phyloP scores from a whole-genome alignment of 2,113 vertebrate species.

The Loxodonta africana region DNA sequence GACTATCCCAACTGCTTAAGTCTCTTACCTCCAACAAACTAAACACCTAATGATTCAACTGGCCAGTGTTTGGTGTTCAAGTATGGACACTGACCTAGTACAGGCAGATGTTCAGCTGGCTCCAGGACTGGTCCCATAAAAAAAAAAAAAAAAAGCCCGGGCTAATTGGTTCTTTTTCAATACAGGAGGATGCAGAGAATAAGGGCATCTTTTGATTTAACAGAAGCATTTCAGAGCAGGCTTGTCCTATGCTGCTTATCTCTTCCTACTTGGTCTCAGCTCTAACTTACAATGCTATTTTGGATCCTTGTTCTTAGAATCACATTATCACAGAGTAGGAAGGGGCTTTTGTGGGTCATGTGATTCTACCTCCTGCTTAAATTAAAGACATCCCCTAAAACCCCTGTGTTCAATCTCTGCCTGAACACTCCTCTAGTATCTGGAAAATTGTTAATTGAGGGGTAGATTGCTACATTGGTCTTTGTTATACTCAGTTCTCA shows the following conservation, averaged over 20 bases:
- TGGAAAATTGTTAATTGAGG: neutral
- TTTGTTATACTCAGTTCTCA: neutral
- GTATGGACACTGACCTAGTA: neutral
- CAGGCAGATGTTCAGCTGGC: neutral
- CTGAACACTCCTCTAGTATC: neutral
- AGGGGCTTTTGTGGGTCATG: neutral
- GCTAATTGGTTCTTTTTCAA: neutral
- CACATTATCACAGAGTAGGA: conserved; percentile 18
- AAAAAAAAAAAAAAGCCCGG: neutral
- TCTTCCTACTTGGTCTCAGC: neutral
- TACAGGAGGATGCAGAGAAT: neutral
- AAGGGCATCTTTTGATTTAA: neutral
- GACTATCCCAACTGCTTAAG: neutral
- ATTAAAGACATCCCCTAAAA: neutral
- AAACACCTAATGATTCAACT: neutral
- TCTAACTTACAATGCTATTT: neutral
- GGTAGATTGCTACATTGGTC: neutral
- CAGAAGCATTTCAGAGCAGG: neutral
- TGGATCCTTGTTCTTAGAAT: neutral
- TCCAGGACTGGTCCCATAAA: neutral
- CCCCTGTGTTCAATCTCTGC: neutral
- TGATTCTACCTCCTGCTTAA: neutral
- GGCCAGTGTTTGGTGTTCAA: neutral
- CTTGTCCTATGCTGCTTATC: conserved; percentile 1
- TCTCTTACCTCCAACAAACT: neutral